phyloP scores from a whole-genome alignment of 2,113 vertebrate species.

The Myotis lucifugus region DNA sequence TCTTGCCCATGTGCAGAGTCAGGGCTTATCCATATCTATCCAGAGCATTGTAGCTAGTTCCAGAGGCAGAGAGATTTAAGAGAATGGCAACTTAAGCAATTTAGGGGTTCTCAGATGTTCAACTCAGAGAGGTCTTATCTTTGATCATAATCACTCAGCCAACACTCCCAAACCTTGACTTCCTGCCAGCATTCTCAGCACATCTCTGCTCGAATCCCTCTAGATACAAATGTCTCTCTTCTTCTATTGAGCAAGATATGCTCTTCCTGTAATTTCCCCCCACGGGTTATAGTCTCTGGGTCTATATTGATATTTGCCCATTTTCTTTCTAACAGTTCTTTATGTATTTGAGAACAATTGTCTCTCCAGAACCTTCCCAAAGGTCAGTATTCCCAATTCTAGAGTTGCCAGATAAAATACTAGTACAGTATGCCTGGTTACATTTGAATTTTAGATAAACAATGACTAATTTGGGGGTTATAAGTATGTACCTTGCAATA shows the following conservation, averaged over 20 bases:
- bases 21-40: neutral
- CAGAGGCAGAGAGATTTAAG: neutral
- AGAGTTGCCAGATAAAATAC: conserved; percentile 24
- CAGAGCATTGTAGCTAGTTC: neutral
- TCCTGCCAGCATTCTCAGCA: neutral
- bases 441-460: conserved; percentile 18
- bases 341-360: neutral
- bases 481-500: neutral
- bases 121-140: neutral
- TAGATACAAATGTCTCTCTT: neutral
- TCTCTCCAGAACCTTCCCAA: neutral
- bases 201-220: neutral
- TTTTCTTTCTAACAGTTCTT: neutral
- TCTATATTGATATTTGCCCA: neutral
- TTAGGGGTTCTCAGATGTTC: neutral
- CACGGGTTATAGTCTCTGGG: neutral
- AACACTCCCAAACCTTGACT: neutral
- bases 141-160: neutral
- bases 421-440: neutral
- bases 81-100: neutral
- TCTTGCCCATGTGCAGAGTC: neutral
- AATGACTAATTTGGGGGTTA: neutral
- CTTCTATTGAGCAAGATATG: neutral
- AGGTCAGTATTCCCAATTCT: neutral
- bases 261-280: neutral